phyloP scores from a whole-genome alignment of 2,797 vertebrate genomes.

The Ctenosaura bakeri region DNA sequence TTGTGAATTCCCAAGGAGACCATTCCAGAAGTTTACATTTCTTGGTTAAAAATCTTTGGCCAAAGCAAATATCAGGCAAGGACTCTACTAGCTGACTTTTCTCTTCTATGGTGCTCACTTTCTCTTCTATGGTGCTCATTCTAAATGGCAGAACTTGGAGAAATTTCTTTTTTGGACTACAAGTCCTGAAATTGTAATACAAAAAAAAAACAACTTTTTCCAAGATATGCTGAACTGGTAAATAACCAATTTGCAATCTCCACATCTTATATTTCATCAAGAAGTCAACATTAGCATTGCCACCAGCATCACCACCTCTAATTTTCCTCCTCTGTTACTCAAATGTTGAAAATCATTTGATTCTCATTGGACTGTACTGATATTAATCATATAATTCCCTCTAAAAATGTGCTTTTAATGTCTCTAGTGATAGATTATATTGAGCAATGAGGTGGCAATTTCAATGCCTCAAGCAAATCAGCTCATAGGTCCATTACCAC shows the following conservation, averaged over 20 bases:
- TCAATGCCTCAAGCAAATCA: conserved; percentile 43
- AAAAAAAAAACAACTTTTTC: too few relatives aligned
- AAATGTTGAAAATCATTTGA: conserved; percentile 10
- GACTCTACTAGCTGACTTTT: neutral
- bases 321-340: conserved; percentile 25
- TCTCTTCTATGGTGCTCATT: too few relatives aligned
- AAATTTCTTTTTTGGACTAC: too few relatives aligned
- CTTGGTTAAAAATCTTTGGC: neutral
- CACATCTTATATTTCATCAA: neutral
- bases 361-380: neutral
- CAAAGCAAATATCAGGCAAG: neutral
- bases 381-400: conserved; percentile 24
- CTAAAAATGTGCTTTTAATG: conserved; percentile 32
- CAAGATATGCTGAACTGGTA: neutral
- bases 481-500: conserved; percentile 32
- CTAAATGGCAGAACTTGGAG: too few relatives aligned
- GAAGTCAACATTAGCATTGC: too few relatives aligned
- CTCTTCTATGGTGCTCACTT: too few relatives aligned
- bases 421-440: conserved; percentile 25
- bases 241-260: conserved; percentile 12
- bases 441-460: conserved; percentile 34
- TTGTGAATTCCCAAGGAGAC: neutral
- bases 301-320: neutral
- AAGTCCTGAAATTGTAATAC: too few relatives aligned
- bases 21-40: neutral